Percentiles rank a stretch among this genome's conserved stretches.
Conservation (phyloP, 2,113 vertebrate genomes). For the Pteruthius melanotis region DNA sequence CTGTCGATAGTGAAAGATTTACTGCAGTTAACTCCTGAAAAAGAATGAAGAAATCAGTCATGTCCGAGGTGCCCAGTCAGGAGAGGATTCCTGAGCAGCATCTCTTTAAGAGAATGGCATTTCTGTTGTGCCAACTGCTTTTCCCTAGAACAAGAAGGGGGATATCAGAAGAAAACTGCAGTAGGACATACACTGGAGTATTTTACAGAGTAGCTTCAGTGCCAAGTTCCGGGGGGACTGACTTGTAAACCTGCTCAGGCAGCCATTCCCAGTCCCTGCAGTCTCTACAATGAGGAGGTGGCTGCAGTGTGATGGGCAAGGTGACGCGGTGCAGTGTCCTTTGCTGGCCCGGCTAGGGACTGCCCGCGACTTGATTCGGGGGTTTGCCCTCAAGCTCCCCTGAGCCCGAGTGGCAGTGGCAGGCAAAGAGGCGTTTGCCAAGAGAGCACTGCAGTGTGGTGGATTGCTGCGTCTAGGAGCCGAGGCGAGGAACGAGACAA, state of each 20-base stretch:
- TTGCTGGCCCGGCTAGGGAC: no score
- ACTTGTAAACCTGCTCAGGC: no score
- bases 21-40: background rate
- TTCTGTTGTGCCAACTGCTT: conserved; percentile 69
- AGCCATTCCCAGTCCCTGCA: conserved; percentile 50
- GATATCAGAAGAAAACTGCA: background rate
- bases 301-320: conserved; percentile 68
- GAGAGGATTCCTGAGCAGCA: conserved; percentile 69
- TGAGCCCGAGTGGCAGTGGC: no score
- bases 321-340: no score
- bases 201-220: background rate
- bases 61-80: conserved; percentile 1
- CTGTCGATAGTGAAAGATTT: background rate
- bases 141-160: conserved; percentile 54
- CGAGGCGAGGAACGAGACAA: no score
- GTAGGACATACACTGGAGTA: fast-evolving
- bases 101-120: conserved; percentile 70
- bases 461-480: no score
- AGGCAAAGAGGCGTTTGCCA: no score
- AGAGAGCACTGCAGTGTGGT: no score
- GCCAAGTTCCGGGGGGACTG: background rate
- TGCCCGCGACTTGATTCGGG: no score
- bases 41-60: background rate
- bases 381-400: no score
- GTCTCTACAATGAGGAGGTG: conserved; percentile 69